Base-by-base conservation (phyloP, 1,140 invertebrate genomes). In the Diprion similis region DNA sequence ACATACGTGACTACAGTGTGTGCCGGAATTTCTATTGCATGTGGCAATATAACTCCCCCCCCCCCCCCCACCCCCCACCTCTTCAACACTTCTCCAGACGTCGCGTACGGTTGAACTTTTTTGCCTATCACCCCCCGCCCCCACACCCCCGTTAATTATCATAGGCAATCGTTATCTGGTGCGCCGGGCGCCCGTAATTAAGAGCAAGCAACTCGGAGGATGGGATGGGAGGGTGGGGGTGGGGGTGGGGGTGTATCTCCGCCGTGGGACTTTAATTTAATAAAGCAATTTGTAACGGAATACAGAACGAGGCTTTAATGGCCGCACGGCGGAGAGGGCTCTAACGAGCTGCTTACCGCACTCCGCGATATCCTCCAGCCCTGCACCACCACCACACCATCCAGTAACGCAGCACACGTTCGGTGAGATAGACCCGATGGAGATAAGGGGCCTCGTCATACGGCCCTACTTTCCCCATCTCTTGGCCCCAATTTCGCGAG, bases 291-390 rank as follows among this genome's bases (percentile, higher is more conserved):
- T 85, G 83, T 85, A 88, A 88, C 85, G 84, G 82, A 87, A 86
- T 87, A 88, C 83, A 80, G 84, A 86, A 87, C 85, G 85, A 86
- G 86, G 85, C 85, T 86, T 86, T 87, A 87, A 86, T 87, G 83
- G 85, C 84, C 84, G 82, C 83, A 83, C 79, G 83, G 83, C 80
- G 82, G 84, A 80, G 83, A 87, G 85, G 85, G 85, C 85, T 85
- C 84, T 87, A 87, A 87, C 85, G 86, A 86, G 85, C 85, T 87
- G 85, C 85, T 87, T 86, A 86, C 85, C 85, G 79, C 85, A 87
- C 80, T 78, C 80, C 13, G 13, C 74, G 13, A 15, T 17, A 64
- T 64, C 59, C 59, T 15, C 17, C 17, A 15, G 17, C 17, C 59
- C 59, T 17, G 13, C 17, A 75, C 48, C 48, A 66, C 66, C 66